Evolutionary conservation across 2,888 invertebrate species (phyloP), one percentile per base, ranked within the genome.

Genomic region (Penaeus monodon): DNA sequence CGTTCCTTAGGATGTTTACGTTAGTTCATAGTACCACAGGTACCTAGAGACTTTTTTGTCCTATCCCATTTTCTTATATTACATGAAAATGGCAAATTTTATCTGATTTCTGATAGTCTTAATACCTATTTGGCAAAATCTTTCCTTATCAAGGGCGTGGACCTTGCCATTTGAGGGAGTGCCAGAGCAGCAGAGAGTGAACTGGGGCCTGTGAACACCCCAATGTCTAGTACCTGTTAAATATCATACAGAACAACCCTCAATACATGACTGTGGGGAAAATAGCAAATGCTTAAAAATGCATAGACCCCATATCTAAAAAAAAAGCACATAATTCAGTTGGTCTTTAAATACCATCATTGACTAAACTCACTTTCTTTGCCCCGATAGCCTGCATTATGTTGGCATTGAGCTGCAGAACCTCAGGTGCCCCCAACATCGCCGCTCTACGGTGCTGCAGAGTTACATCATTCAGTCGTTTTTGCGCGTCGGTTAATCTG

Each of bases 141-240:
- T 33, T 84, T 78, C 70, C 91, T 57, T 44, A 92, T 92, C 92
- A 63, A 91, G 91, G 20, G 92, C 91, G 70, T 92, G 89, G 8
- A 93, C 92, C 89, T 92, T 90, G 20, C 93, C 93, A 90, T 92
- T 92, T 10, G 91, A n/a, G 92, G 92, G 12, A 93, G 87, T 38
- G 91, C 92, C 64, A 92, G 90, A 24, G 93, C 93, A 90, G 92
- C 92, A 0, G 92, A 91, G 77, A 93, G 90, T 0, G 92, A 91
- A 33, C 92, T 92, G 84, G 91, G 91, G 8, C 93, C 93, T 14
- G 93, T 93, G 90, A 91, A 93, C 29, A 91, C 90, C 10, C 91
- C 92, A 29, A 91, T 90, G 29, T 92, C 92, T 29, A 93, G 90
- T 79, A 92, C 92, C 84, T 92, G 82, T 63, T n/a, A 22, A n/a